phyloP scores from a whole-genome alignment of 2,888 invertebrate species.

The Dynastes tityus region DNA sequence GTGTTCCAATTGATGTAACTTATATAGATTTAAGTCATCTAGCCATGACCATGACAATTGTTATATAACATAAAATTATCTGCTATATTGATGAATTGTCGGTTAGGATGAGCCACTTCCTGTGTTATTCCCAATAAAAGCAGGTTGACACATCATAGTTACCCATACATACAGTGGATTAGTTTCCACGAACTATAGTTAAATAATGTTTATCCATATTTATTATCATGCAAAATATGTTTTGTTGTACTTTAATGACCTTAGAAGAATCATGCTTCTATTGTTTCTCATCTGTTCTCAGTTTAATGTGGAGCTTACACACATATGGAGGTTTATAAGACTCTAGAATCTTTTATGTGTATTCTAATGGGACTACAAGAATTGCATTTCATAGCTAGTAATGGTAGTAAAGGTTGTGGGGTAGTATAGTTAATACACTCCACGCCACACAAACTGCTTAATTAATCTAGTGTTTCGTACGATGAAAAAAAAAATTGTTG shows the following conservation, averaged over 20 bases:
- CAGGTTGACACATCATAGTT: slow-evolving; percentile 30
- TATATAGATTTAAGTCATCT: slow-evolving; percentile 42
- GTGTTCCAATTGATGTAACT: slow-evolving; percentile 31
- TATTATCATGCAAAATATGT: neutral
- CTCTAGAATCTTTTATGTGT: too few relatives aligned
- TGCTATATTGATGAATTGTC: slow-evolving; percentile 40
- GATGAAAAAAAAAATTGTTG: too few relatives aligned
- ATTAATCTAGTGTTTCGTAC: too few relatives aligned
- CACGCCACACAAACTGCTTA: too few relatives aligned
- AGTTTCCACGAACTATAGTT: slow-evolving; percentile 3
- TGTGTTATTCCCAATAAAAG: slow-evolving; percentile 40
- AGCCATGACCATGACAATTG: slow-evolving; percentile 48
- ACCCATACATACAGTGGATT: neutral
- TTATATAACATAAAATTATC: slow-evolving; percentile 49
- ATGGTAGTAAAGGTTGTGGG: too few relatives aligned
- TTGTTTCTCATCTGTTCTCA: too few relatives aligned
- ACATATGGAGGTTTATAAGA: neutral
- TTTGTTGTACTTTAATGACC: neutral
- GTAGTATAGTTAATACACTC: too few relatives aligned
- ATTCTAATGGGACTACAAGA: too few relatives aligned
- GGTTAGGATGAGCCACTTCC: slow-evolving; percentile 38
- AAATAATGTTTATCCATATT: neutral
- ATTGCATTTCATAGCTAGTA: too few relatives aligned
- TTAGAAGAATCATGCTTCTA: neutral
- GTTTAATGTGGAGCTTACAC: too few relatives aligned